Percentiles rank a stretch among this genome's conserved stretches.
Conservation (phyloP, 2,113 vertebrate species). For the Carlito syrichta region DNA sequence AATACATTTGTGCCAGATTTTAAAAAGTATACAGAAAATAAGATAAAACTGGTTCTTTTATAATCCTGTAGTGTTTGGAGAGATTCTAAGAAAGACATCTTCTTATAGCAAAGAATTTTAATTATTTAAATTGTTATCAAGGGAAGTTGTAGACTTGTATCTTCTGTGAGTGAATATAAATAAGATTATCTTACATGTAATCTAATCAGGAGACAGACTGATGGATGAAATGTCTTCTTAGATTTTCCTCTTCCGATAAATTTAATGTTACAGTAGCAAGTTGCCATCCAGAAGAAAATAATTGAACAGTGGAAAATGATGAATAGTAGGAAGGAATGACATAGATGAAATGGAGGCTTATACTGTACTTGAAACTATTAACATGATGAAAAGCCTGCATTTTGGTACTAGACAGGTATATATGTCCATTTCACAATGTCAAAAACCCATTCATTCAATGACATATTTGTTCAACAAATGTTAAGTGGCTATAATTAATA, state of each 20-base stretch:
- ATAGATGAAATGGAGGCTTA: constrained; percentile 19
- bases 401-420: neutral
- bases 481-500: constrained; percentile 30
- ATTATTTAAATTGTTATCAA: constrained; percentile 32
- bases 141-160: neutral
- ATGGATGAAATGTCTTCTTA: constrained; percentile 22
- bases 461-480: neutral
- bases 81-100: neutral
- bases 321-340: neutral
- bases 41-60: neutral
- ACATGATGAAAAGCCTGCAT: constrained; percentile 35
- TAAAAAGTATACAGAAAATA: neutral
- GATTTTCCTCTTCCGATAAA: constrained; percentile 47
- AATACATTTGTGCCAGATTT: neutral
- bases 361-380: constrained; percentile 8
- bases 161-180: constrained; percentile 35
- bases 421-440: constrained; percentile 1
- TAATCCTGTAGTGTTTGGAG: neutral
- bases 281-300: constrained; percentile 44
- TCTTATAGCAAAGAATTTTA: neutral
- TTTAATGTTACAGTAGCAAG: constrained; percentile 41
- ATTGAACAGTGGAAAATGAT: constrained; percentile 39
- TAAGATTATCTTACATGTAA: constrained; percentile 20
- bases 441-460: neutral
- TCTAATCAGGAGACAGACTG: constrained; percentile 13